phyloP scores from a whole-genome alignment of 1,140 invertebrate genomes.

The Diuraphis noxia region DNA sequence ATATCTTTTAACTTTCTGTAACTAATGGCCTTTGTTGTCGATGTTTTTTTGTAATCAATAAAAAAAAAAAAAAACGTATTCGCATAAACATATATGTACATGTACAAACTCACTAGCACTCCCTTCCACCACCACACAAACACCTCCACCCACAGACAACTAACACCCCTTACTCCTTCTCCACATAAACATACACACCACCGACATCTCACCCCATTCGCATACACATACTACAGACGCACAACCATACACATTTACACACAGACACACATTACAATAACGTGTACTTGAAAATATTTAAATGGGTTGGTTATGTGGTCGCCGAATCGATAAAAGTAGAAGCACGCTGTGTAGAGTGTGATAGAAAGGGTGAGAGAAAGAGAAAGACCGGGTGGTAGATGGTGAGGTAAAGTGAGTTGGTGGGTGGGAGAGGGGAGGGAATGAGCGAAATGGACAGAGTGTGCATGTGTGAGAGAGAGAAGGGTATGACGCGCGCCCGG shows the following conservation, averaged over 20 bases:
- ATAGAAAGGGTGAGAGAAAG: not conserved
- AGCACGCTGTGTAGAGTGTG: conserved; percentile 28
- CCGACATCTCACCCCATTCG: not conserved
- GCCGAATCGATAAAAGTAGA: conserved; percentile 51
- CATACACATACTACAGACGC: not conserved
- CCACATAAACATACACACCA: not conserved
- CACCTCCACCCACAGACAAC: not conserved
- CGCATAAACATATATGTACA: not conserved
- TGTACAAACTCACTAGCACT: not conserved
- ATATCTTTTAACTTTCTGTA: too few species aligned
- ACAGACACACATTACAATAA: not conserved
- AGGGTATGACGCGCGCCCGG: conserved; percentile 43
- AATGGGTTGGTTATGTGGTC: conserved; percentile 52
- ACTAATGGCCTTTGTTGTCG: too few species aligned
- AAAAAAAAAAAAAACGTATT: too few species aligned
- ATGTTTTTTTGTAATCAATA: too few species aligned
- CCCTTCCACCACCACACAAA: not conserved
- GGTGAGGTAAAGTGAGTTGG: too few species aligned
- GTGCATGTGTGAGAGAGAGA: not conserved
- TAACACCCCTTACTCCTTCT: not conserved
- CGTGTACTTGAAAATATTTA: conserved; percentile 49
- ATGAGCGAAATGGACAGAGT: not conserved
- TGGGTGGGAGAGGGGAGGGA: not conserved
- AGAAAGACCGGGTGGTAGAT: too few species aligned
- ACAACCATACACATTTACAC: not conserved